phyloP scores from a whole-genome alignment of 2,888 invertebrate species.

The Blastobasis adustella region DNA sequence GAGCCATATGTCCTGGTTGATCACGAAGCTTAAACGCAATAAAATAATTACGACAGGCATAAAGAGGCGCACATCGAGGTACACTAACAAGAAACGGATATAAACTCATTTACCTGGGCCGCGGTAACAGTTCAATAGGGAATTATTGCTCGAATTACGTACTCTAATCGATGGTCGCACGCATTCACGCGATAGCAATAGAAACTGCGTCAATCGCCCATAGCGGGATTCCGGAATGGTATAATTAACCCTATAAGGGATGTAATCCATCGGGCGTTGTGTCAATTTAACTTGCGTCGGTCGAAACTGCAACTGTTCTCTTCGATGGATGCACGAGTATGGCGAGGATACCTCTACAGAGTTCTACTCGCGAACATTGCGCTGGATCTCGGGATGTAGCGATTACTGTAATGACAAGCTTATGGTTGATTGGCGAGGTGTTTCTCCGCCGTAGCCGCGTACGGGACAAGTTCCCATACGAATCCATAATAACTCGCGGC shows the following conservation, averaged over 20 bases:
- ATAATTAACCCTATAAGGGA: slow-evolving; percentile 43
- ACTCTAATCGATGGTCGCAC: slow-evolving; percentile 46
- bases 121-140: slow-evolving; percentile 50
- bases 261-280: slow-evolving; percentile 31
- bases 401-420: no score
- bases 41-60: slow-evolving; percentile 2
- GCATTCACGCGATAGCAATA: slow-evolving; percentile 39
- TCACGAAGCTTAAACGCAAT: no score
- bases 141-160: slow-evolving; percentile 51
- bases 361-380: no score
- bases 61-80: slow-evolving; percentile 20
- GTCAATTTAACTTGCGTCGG: slow-evolving; percentile 16
- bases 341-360: no score
- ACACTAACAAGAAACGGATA: slow-evolving; percentile 27
- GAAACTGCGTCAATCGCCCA: slow-evolving; percentile 35
- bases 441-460: no score
- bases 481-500: slow-evolving; percentile 23
- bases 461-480: slow-evolving; percentile 28
- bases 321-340: no score
- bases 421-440: no score
- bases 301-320: no score
- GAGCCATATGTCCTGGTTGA: no score
- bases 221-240: slow-evolving; percentile 19
- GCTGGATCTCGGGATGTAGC: no score
- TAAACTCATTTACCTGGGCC: slow-evolving; percentile 41